Base-by-base conservation (phyloP, 2,113 vertebrate genomes). In the Gallinago undulata region DNA sequence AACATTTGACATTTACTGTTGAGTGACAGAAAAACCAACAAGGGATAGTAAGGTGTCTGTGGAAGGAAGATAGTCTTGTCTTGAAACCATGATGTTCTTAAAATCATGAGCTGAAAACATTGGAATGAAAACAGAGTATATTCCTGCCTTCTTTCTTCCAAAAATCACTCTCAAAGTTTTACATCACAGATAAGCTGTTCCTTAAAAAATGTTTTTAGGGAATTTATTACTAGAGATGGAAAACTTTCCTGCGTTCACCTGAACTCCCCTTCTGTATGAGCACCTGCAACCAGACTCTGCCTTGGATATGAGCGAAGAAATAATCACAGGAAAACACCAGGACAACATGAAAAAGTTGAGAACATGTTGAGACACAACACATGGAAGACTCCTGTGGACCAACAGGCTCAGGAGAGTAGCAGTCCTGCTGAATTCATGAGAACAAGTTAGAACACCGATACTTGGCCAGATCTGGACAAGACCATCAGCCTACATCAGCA, bases 401-500 rank as follows among this genome's bases (percentile, higher is more conserved):
- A 4, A 13, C 0, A 0, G 28, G 19, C 41, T 56, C 37, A 11
- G 7, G 24, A 23, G 18, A 62, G 25, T 4, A 33, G 9, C 17
- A 77, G 15, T 31, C 17, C 4, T 19, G 28, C 10, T 69, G 41
- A 56, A 59, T 9, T 43, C 10, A 25, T 19, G 27, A 82, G 28
- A 25, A 30, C 18, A 60, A 51, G 24, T 70, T 33, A 11, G 10
- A 27, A 27, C 41, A 68, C 7, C 1, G 1, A 74, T 43, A 48
- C 8, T 8, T n/a, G 24, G 22, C 10, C 47, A 83, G 4, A 70
- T 15, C 14, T 35, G 17, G 19, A 25, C 12, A 39, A 39, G 33
- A 28, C 3, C 35, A 43, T 2, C 66, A 48, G 12, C 12, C 31
- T 0, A 7, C 30, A 21, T 7, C 8, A 33, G n/a, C 12, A 13